Percentiles rank a stretch among this genome's conserved stretches.
Conservation (phyloP, 23 tunicate species). For the Ciona savignyi region DNA sequence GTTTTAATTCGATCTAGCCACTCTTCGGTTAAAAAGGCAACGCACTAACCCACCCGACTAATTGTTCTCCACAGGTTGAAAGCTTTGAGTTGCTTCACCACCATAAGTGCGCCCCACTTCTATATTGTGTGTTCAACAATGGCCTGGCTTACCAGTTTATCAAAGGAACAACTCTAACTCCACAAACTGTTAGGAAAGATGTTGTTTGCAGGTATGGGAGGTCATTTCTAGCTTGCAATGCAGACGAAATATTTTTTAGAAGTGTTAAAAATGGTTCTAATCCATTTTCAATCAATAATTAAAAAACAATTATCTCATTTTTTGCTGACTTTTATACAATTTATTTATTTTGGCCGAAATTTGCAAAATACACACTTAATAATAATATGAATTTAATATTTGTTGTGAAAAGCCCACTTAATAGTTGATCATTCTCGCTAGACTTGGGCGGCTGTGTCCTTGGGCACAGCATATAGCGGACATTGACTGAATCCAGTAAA, state of each 20-base stretch:
- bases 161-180: conserved; percentile 45
- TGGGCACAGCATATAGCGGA: no score
- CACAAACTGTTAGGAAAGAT: conserved; percentile 28
- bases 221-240: no score
- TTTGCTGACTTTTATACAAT: neutral
- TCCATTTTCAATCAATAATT: no score
- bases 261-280: no score
- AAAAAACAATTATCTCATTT: no score
- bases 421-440: neutral
- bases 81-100: conserved; percentile 40
- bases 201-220: conserved; percentile 40
- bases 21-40: no score
- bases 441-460: no score
- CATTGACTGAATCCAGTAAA: no score
- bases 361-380: neutral
- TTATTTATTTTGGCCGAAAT: neutral
- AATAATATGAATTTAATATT: no score
- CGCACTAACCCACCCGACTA: no score
- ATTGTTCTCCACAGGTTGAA: conserved; percentile 31
- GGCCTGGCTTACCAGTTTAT: conserved; percentile 79
- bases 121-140: conserved; percentile 77
- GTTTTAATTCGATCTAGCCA: no score
- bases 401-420: neutral
- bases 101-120: conserved; percentile 66
- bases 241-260: no score